Evolutionary conservation across 2,888 invertebrate species (phyloP).

Genomic region (Chelonus formosanus): DNA sequence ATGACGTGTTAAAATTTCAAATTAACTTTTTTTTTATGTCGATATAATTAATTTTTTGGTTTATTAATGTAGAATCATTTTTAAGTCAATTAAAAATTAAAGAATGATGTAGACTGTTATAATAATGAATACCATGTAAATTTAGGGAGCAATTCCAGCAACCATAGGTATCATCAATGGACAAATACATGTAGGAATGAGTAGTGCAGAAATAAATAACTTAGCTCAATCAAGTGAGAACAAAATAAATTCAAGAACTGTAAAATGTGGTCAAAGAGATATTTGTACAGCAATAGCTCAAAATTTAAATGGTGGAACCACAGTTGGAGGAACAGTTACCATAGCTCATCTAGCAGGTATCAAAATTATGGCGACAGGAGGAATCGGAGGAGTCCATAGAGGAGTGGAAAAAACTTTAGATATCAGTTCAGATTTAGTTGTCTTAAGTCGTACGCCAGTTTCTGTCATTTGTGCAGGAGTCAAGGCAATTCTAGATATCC

Average conservation of each 20-base stretch:
- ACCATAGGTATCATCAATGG: constrained; percentile 91
- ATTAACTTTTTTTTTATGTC: too few relatives aligned
- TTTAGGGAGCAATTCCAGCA: constrained; percentile 72
- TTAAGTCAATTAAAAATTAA: constrained; percentile 32
- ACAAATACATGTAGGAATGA: constrained; percentile 81
- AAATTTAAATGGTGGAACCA: constrained; percentile 86
- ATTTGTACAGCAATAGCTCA: constrained; percentile 79
- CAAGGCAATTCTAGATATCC: constrained; percentile 96
- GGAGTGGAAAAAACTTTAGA: constrained; percentile 88
- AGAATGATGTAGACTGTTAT: constrained; percentile 72
- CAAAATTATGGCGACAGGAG: constrained; percentile 93
- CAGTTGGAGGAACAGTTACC: constrained; percentile 93
- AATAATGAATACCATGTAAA: too few relatives aligned
- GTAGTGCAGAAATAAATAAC: constrained; percentile 70
- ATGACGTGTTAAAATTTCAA: too few relatives aligned
- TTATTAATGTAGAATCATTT: too few relatives aligned
- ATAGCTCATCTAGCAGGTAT: constrained; percentile 85
- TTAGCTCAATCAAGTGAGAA: constrained; percentile 68
- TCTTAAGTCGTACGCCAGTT: constrained; percentile 86
- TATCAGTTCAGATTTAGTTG: constrained; percentile 92
- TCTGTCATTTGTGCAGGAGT: constrained; percentile 95
- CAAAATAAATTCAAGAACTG: constrained; percentile 44
- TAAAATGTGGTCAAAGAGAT: constrained; percentile 91
- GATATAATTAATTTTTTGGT: too few relatives aligned
- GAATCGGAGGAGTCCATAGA: constrained; percentile 94